These are phyloP conservation scores for Ficedula albicollis DNA, from an alignment of 2,797 vertebrate species.

Conservation along the genomic window DNA sequence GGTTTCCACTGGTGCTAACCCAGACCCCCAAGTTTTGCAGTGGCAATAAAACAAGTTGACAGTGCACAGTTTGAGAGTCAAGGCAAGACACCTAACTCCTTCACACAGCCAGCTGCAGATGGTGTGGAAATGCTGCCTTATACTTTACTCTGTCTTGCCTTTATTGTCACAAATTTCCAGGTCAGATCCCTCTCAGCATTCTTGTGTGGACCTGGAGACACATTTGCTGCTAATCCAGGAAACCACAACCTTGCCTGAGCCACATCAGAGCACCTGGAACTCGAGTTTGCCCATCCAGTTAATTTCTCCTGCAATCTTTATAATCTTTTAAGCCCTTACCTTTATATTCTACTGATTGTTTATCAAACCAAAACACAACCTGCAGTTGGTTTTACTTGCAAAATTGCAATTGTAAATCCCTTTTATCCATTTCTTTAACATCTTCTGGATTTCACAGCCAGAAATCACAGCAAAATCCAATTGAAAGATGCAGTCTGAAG, in stretches of 20 bases:
- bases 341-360: not conserved
- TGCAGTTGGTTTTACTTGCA: not conserved
- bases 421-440: not conserved
- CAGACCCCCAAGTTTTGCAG: not conserved
- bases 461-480: not conserved
- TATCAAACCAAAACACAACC: not conserved
- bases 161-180: not conserved
- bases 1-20: not conserved
- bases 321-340: not conserved
- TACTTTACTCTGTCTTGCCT: not conserved
- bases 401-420: not conserved
- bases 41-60: not conserved
- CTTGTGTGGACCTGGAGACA: not conserved
- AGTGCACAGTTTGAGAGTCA: not conserved
- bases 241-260: not conserved
- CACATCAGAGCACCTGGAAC: not conserved
- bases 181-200: accelerated
- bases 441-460: not conserved
- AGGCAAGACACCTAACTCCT: not conserved
- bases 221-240: not conserved
- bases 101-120: not conserved
- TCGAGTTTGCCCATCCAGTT: not conserved
- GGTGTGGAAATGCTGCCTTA: not conserved
- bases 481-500: not conserved
- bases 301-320: not conserved